Evolutionary conservation across 2,797 vertebrate genomes (phyloP).

Genomic region (Pangasius sanitwongsei): DNA sequence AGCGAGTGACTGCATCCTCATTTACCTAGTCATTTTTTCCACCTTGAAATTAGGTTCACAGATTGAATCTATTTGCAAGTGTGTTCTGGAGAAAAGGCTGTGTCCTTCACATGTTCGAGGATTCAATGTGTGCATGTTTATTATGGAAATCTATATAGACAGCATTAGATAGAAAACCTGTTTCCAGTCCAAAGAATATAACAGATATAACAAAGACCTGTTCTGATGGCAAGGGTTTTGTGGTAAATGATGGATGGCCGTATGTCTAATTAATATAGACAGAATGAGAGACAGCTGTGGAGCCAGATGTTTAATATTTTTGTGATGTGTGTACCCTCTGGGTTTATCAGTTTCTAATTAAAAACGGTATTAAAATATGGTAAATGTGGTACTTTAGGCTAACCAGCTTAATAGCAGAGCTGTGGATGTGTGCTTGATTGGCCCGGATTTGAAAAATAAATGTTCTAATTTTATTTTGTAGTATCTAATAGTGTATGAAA

Average conservation of each 20-base stretch:
- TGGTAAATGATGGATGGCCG: constrained; percentile 7
- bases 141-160: constrained; percentile 54
- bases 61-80: constrained; percentile 53
- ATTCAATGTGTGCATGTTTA: constrained; percentile 45
- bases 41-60: constrained; percentile 59
- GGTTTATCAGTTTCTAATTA: constrained; percentile 48
- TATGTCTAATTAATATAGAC: neutral
- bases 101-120: constrained; percentile 51
- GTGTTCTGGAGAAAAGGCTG: constrained; percentile 37
- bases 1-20: constrained; percentile 35
- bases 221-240: constrained; percentile 42
- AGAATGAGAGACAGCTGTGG: constrained; percentile 44
- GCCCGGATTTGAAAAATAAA: neutral
- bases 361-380: constrained; percentile 32
- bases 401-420: constrained; percentile 40
- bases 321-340: constrained; percentile 59
- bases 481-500: neutral
- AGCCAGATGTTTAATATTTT: constrained; percentile 72
- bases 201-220: constrained; percentile 46
- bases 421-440: constrained; percentile 30
- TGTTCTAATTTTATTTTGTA: neutral
- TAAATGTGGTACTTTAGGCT: constrained; percentile 5
- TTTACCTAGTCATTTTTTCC: constrained; percentile 55
- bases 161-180: constrained; percentile 44
- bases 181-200: constrained; percentile 48